Percentiles rank a stretch among this genome's conserved stretches.
Conservation (phyloP, 1,140 invertebrate species). For the Ostrea denselamellosa region DNA sequence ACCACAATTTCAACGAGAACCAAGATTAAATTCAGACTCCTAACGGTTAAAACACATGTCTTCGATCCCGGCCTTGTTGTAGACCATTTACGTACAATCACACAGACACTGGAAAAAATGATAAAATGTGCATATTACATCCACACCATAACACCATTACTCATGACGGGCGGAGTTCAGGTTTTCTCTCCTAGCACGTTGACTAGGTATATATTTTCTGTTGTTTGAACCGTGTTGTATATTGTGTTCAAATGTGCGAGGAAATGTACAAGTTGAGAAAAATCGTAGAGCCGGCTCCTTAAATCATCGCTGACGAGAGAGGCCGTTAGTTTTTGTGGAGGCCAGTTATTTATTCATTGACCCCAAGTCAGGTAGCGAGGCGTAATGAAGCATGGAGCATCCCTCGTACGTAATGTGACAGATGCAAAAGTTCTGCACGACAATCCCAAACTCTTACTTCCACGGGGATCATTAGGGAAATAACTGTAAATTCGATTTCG, state of each 20-base stretch:
- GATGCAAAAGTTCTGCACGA: slow-evolving; percentile 9
- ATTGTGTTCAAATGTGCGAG: slow-evolving; percentile 6
- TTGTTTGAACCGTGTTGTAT: slow-evolving; percentile 26
- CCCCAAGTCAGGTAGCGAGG: slow-evolving; percentile 21
- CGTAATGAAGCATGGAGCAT: slow-evolving; percentile 31
- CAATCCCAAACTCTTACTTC: neutral
- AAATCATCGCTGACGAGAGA: slow-evolving; percentile 13
- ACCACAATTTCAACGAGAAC: neutral
- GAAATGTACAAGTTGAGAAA: slow-evolving; percentile 21
- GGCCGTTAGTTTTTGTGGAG: slow-evolving; percentile 21
- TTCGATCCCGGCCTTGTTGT: neutral
- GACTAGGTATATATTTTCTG: neutral
- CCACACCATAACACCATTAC: neutral
- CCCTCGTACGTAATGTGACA: neutral
- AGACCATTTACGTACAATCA: neutral
- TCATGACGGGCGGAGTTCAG: slow-evolving; percentile 5
- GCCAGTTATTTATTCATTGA: slow-evolving; percentile 32
- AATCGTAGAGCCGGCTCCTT: slow-evolving; percentile 9
- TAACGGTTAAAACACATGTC: neutral
- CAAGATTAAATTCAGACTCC: neutral
- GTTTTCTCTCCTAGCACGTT: neutral
- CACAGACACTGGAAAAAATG: slow-evolving; percentile 3
- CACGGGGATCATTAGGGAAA: neutral
- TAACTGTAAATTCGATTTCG: neutral
- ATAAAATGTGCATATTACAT: slow-evolving; percentile 12